Evolutionary conservation across 2,888 invertebrate genomes (phyloP).

Genomic region (Drosophila paranaensis): DNA sequence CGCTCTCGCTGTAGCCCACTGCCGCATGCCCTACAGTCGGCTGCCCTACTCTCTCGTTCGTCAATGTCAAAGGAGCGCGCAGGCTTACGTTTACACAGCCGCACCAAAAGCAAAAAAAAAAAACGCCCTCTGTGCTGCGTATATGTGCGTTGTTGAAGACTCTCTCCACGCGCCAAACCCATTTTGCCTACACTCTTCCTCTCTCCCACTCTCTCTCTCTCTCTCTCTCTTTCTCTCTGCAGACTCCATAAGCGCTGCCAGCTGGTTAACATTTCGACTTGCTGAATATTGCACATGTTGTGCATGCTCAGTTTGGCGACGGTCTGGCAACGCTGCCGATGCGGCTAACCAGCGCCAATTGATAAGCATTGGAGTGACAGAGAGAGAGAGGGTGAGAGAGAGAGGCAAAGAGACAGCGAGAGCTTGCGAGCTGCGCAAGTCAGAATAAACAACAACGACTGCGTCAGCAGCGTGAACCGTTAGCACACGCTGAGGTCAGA

Average conservation of each 20-base stretch:
- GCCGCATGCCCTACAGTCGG: conserved; percentile 5
- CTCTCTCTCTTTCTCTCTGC: conserved; percentile 1
- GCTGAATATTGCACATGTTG: neutral
- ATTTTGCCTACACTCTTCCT: conserved; percentile 26
- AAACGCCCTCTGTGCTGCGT: conserved; percentile 43
- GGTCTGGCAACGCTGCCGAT: conserved; percentile 25
- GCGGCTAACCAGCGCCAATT: conserved; percentile 2
- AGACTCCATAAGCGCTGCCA: conserved; percentile 39
- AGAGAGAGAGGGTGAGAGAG: conserved; percentile 7
- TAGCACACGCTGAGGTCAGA: conserved; percentile 37
- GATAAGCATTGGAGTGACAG: neutral
- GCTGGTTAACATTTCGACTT: neutral
- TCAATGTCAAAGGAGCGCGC: conserved; percentile 66
- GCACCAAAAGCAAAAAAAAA: conserved; percentile 14
- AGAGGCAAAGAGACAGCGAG: conserved; percentile 3
- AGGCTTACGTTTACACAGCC: conserved; percentile 31
- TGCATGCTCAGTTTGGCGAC: neutral
- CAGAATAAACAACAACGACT: conserved; percentile 39
- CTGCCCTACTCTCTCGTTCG: conserved; percentile 39
- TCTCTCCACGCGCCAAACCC: conserved; percentile 51
- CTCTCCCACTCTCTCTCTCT: conserved; percentile 4
- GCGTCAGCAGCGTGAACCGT: conserved; percentile 36
- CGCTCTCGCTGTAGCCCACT: conserved; percentile 15
- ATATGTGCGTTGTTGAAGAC: conserved; percentile 46
- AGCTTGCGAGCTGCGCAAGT: conserved; percentile 25